Evolutionary conservation across 2,797 vertebrate species (phyloP).

Genomic region (Phalloptychus januarius): DNA sequence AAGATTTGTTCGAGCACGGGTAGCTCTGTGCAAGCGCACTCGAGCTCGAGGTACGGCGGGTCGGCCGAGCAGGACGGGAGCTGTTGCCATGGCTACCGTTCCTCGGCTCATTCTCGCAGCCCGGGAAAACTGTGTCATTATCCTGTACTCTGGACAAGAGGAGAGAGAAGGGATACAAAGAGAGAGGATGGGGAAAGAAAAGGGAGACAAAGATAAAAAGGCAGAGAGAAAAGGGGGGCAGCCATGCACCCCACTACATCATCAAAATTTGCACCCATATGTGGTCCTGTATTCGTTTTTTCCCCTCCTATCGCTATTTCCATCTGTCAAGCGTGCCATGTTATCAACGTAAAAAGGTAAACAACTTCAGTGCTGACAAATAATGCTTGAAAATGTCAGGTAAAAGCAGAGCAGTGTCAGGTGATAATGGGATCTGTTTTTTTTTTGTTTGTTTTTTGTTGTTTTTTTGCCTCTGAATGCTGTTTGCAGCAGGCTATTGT

Average conservation of each 20-base stretch:
- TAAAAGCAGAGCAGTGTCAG: slow-evolving; percentile 52
- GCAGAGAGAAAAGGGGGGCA: slow-evolving; percentile 36
- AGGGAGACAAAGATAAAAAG: slow-evolving; percentile 62
- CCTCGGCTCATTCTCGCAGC: slow-evolving; percentile 76
- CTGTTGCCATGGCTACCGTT: slow-evolving; percentile 85
- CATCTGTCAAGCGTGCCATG: slow-evolving; percentile 31
- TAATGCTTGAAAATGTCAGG: slow-evolving; percentile 64
- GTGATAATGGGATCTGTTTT: slow-evolving; percentile 54
- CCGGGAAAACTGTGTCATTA: slow-evolving; percentile 86
- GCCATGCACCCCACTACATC: slow-evolving; percentile 48
- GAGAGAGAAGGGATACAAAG: slow-evolving; percentile 44
- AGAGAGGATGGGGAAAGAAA: slow-evolving; percentile 44
- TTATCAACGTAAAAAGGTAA: slow-evolving; percentile 63
- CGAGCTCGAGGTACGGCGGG: slow-evolving; percentile 67
- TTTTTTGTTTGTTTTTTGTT: neutral
- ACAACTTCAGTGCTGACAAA: slow-evolving; percentile 60
- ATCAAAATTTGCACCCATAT: slow-evolving; percentile 69
- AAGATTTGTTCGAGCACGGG: slow-evolving; percentile 58
- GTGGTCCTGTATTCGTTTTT: slow-evolving; percentile 35
- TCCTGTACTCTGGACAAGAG: slow-evolving; percentile 80
- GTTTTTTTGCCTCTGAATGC: slow-evolving; percentile 44
- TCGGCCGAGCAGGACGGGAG: slow-evolving; percentile 81
- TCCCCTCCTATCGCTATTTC: slow-evolving; percentile 1
- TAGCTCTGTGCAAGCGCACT: slow-evolving; percentile 68
- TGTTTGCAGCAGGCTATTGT: slow-evolving; percentile 53